phyloP scores from a whole-genome alignment of 2,113 vertebrate genomes.

The Megaceryle torquata region DNA sequence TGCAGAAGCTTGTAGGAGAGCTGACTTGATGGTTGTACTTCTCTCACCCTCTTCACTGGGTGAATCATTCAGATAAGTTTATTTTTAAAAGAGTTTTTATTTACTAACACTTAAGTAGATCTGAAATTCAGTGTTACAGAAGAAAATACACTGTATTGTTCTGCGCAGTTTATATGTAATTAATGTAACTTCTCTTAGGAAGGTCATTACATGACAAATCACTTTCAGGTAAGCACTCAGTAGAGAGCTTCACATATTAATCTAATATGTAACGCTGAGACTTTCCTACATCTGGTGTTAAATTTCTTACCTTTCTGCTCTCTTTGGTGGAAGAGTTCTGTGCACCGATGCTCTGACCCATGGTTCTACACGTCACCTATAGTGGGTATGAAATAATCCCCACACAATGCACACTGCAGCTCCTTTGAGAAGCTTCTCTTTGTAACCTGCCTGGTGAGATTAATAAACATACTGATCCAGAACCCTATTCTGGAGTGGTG shows the following conservation, averaged over 20 bases:
- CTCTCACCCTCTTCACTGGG: background rate
- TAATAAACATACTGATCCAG: background rate
- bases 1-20: background rate
- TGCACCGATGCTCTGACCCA: background rate
- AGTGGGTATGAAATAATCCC: background rate
- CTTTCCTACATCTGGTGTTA: background rate
- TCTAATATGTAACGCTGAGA: background rate
- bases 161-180: background rate
- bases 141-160: background rate
- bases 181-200: background rate
- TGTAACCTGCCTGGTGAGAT: background rate
- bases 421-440: background rate
- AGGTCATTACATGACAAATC: background rate
- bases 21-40: background rate
- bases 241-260: background rate
- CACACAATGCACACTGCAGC: background rate
- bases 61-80: background rate
- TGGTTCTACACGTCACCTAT: background rate
- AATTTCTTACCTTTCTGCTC: background rate
- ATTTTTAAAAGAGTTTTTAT: background rate
- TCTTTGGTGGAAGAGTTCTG: background rate
- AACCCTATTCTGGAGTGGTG: fast-evolving
- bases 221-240: background rate
- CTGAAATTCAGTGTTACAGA: background rate
- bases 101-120: background rate